A percentile compares a stretch with the other conserved stretches of the same genome.
These are phyloP conservation scores for Drepana falcataria DNA, from an alignment of 2,888 invertebrate species.

Conservation along the genomic window DNA sequence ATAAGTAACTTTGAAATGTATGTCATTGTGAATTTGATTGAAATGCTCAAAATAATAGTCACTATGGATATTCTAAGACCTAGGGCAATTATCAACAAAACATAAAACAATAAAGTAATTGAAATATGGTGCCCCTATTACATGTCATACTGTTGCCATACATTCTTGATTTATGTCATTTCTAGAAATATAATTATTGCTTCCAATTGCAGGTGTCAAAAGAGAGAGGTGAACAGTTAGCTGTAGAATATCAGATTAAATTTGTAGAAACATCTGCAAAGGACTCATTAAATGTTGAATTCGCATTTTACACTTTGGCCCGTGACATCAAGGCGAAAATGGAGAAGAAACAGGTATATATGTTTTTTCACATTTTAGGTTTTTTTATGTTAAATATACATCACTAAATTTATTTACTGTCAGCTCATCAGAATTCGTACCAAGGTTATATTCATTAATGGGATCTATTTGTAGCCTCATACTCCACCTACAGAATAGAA, in stretches of 20 bases:
- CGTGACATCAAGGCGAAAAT: slow-evolving; percentile 98
- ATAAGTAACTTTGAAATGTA: no score
- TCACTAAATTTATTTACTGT: slow-evolving; percentile 19
- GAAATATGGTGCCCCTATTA: no score
- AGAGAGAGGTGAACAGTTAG: slow-evolving; percentile 97
- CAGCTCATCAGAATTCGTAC: slow-evolving; percentile 28
- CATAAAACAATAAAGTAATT: no score
- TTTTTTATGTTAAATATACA: slow-evolving; percentile 1
- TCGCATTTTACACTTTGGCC: slow-evolving; percentile 97
- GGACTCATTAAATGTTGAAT: slow-evolving; percentile 97
- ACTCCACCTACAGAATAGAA: slow-evolving; percentile 18
- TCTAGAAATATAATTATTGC: background rate
- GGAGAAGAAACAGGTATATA: slow-evolving; percentile 96
- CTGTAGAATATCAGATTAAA: slow-evolving; percentile 98
- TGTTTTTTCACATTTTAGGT: background rate
- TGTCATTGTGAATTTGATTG: no score
- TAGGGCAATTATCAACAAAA: no score
- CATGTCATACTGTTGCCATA: no score
- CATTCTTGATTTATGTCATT: no score
- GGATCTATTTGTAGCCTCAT: slow-evolving; percentile 19
- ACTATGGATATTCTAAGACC: no score
- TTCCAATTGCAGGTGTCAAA: slow-evolving; percentile 85
- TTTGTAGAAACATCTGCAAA: slow-evolving; percentile 99
- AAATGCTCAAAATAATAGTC: no score
- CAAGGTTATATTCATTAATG: slow-evolving; percentile 44